phyloP scores from a whole-genome alignment of 2,113 vertebrate species.

The Hipposideros armiger region DNA sequence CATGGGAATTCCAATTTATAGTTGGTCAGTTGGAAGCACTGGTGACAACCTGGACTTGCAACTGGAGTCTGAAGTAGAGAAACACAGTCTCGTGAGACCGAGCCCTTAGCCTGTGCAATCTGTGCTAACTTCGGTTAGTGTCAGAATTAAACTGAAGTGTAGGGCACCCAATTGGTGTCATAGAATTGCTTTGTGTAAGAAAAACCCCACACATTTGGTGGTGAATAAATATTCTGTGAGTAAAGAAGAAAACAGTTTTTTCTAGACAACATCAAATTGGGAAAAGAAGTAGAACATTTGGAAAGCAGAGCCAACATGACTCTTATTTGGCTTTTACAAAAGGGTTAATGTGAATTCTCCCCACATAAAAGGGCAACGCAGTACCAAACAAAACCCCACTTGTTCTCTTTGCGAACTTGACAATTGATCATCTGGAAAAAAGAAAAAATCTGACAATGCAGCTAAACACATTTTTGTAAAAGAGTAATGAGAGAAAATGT shows the following conservation, averaged over 20 bases:
- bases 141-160: constrained; percentile 1
- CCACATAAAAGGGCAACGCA: not conserved
- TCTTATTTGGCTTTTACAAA: not conserved
- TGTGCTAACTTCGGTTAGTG: not conserved
- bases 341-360: not conserved
- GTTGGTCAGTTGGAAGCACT: not conserved
- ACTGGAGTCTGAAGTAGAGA: not conserved
- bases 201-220: not conserved
- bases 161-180: not conserved
- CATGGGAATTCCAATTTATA: not conserved
- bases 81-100: not conserved
- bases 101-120: not conserved
- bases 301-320: not conserved
- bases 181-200: not conserved
- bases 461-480: constrained; percentile 28
- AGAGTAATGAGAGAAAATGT: constrained; percentile 14
- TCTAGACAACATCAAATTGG: constrained; percentile 20
- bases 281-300: not conserved
- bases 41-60: not conserved
- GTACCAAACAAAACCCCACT: constrained; percentile 14
- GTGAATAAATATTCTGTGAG: not conserved
- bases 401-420: constrained; percentile 51
- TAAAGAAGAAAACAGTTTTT: not conserved
- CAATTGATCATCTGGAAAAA: not conserved
- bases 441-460: not conserved